Evolutionary conservation across 2,888 invertebrate genomes (phyloP).

Genomic region (Pristionchus exspectatus): DNA sequence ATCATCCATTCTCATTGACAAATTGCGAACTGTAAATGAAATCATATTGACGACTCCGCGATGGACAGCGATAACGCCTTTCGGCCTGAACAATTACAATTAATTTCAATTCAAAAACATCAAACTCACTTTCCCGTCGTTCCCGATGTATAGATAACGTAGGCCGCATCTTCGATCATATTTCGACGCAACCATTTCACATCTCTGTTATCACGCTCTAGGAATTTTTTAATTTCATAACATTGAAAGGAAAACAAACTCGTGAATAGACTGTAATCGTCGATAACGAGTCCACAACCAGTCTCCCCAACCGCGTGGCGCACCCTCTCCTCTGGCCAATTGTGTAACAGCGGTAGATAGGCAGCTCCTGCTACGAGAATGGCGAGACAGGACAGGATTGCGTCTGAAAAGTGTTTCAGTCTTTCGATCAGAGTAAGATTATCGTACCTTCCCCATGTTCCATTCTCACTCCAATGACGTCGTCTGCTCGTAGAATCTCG

Average conservation of each 20-base stretch:
- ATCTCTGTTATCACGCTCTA: too few species aligned
- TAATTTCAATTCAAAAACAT: not conserved
- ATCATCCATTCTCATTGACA: constrained; percentile 28
- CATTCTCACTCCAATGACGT: constrained; percentile 64
- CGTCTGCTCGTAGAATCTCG: constrained; percentile 60
- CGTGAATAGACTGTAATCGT: not conserved
- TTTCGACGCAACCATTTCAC: not conserved
- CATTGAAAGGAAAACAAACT: too few species aligned
- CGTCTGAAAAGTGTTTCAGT: not conserved
- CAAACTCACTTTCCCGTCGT: constrained; percentile 68
- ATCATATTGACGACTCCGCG: constrained; percentile 66
- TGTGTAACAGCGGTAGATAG: constrained; percentile 89
- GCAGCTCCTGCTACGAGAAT: constrained; percentile 90
- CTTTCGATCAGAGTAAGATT: too few species aligned
- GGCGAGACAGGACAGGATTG: constrained; percentile 81
- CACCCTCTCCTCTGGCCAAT: constrained; percentile 86
- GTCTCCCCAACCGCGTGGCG: constrained; percentile 62
- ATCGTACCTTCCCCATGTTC: constrained; percentile 51
- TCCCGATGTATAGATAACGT: constrained; percentile 77
- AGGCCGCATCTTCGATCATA: constrained; percentile 62
- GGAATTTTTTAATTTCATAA: too few species aligned
- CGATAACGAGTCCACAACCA: not conserved
- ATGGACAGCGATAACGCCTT: constrained; percentile 68
- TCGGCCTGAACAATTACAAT: constrained; percentile 60
- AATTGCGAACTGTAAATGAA: constrained; percentile 55